Base-by-base conservation (phyloP, 1,140 invertebrate species). In the Hyposmocoma kahamanoa region DNA sequence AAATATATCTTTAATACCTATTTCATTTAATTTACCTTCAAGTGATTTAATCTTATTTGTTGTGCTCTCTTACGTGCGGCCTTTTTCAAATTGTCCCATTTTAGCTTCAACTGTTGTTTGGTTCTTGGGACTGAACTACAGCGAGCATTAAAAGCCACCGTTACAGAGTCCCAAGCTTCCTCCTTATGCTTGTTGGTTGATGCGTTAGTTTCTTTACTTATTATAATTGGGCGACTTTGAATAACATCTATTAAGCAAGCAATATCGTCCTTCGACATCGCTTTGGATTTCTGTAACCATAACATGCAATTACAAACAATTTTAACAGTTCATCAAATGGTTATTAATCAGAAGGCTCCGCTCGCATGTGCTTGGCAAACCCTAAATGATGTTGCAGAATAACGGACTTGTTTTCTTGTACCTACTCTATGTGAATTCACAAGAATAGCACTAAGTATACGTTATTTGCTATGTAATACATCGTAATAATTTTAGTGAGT, bases 41-140 rank as follows among this genome's bases (percentile, higher is more conserved):
- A 42, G 9, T 8, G 32, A 34, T 19, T 39, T n/a, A 15, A 45
- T 39, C 32, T 44, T 15, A 42, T 52, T 9, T 45, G 45, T 13
- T 34, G 17, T 8, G 24, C 32, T 21, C 45, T 17, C 42, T 49
- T 54, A 15, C 42, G 52, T 20, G 52, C 47, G 11, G 36, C 13
- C 22, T 50, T 56, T 30, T 56, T 56, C 17, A 56, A 28, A 22
- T 56, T 56, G n/a, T 56, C 54, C 48, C 54, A 56, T 51, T 56
- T 56, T 19, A 56, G 13, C 18, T 42, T 22, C 20, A 56, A 44
- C 28, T 56, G 54, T 5, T 30, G 6, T 21, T 22, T 4, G 15
- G 20, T 50, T 15, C 53, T 34, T 9, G 49, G 48, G 4, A 30
- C 32, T 22, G 41, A 48, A 15, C 22, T 13, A 13, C 49, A 18